Conservation (phyloP, 2,113 vertebrate species). For the Ceratotherium simum region DNA sequence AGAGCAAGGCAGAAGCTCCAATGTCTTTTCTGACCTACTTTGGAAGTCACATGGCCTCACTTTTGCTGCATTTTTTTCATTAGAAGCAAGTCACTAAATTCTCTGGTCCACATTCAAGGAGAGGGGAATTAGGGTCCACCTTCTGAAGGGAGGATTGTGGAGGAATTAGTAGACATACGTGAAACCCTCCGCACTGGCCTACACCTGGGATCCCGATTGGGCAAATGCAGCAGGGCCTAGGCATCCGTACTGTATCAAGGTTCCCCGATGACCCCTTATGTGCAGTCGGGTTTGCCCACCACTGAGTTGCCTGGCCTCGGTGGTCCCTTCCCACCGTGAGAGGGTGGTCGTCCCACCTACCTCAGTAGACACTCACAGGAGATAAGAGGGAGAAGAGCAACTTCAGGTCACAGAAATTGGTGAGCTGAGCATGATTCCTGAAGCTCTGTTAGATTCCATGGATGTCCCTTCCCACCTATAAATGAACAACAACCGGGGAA, state of each 20-base stretch:
- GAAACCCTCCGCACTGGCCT: neutral
- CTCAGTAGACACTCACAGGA: neutral
- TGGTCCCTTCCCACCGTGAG: neutral
- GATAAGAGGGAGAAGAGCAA: neutral
- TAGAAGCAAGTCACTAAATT: neutral
- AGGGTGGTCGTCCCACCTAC: neutral
- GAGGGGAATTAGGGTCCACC: neutral
- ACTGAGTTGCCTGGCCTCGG: neutral
- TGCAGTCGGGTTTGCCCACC: neutral
- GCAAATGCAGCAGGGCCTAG: neutral
- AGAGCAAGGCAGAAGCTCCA: neutral
- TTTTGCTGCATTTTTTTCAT: neutral
- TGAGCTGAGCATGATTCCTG: neutral
- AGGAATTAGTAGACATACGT: neutral
- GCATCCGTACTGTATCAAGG: neutral
- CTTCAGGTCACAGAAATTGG: neutral
- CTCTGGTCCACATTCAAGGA: neutral
- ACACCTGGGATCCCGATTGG: neutral
- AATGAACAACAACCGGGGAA: neutral
- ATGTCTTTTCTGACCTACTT: neutral
- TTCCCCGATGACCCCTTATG: no score
- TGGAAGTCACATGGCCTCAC: neutral
- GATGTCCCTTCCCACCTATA: neutral
- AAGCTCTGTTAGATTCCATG: neutral
- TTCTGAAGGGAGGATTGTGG: neutral